A percentile compares a stretch with the other conserved stretches of the same genome.
These are phyloP conservation scores for Pheosia gnoma DNA, from an alignment of 2,888 invertebrate species.

Conservation along the genomic window DNA sequence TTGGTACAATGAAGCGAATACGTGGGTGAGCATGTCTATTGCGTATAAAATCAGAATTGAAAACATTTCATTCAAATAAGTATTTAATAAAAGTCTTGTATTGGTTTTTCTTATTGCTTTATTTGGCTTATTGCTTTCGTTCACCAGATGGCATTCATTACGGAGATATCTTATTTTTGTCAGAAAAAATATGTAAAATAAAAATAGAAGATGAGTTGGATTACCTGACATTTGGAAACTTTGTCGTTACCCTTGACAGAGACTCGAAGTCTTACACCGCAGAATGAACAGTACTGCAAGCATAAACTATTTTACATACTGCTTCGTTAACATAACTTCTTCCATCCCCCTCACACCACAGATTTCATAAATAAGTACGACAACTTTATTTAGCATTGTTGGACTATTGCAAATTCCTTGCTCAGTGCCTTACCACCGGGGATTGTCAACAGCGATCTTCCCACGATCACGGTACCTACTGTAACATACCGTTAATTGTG, in stretches of 20 bases:
- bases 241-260: no score
- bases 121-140: not conserved
- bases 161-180: not conserved
- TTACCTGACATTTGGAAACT: no score
- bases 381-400: not conserved
- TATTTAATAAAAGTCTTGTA: not conserved
- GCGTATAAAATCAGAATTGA: not conserved
- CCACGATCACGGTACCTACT: conserved; percentile 42
- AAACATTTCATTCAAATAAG: not conserved
- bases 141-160: not conserved
- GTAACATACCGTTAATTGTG: conserved; percentile 49
- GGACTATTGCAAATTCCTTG: not conserved
- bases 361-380: no score
- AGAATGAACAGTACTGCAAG: no score
- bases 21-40: not conserved
- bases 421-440: conserved; percentile 8
- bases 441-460: conserved; percentile 39
- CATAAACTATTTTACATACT: no score
- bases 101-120: not conserved
- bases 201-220: no score
- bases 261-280: no score
- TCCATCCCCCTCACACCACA: no score
- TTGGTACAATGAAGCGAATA: conserved; percentile 1
- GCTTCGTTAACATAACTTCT: no score
- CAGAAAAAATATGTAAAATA: no score